Percentiles rank a stretch among this genome's conserved stretches.
These are phyloP conservation scores for Lasioglossum leucozonium DNA, from an alignment of 2,888 invertebrate genomes.

Conservation along the genomic window DNA sequence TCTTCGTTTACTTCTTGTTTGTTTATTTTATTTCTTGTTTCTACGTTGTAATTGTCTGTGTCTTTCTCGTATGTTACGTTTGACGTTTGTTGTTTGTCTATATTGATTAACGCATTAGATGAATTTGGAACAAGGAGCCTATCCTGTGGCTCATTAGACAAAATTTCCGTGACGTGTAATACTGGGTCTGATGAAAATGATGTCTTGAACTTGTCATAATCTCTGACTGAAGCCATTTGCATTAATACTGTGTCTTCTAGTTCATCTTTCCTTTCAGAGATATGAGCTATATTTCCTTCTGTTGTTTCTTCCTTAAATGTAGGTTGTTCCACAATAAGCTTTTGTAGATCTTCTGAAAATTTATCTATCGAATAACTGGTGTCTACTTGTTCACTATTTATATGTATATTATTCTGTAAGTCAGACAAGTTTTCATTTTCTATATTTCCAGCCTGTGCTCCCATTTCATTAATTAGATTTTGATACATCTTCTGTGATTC, in stretches of 20 bases:
- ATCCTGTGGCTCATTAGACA: background rate
- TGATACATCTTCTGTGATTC: slow-evolving; percentile 36
- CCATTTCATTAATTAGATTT: slow-evolving; percentile 39
- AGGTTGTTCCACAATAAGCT: slow-evolving; percentile 13
- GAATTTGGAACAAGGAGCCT: slow-evolving; percentile 9
- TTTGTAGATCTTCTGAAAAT: slow-evolving; percentile 14
- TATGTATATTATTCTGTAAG: slow-evolving; percentile 8
- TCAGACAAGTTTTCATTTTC: slow-evolving; percentile 12
- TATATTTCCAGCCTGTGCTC: background rate
- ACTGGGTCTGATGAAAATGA: slow-evolving; percentile 16
- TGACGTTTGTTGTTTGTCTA: background rate
- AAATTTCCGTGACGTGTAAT: slow-evolving; percentile 11
- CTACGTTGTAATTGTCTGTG: slow-evolving; percentile 18
- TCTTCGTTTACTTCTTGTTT: slow-evolving; percentile 32
- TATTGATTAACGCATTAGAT: slow-evolving; percentile 10
- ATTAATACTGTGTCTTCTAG: slow-evolving; percentile 13
- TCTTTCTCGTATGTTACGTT: background rate
- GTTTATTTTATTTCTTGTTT: slow-evolving; percentile 55
- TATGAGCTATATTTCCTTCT: slow-evolving; percentile 8
- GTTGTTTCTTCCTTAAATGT: background rate
- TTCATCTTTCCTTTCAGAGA: background rate
- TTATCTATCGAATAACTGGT: slow-evolving; percentile 8
- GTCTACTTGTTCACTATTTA: slow-evolving; percentile 15
- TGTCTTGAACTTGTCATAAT: slow-evolving; percentile 7
- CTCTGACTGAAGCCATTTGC: slow-evolving; percentile 3